Evolutionary conservation across 92 coral and sea anemone species (phyloP), one percentile per base, ranked within the genome.

Genomic region (Zoanthus gigantus): DNA sequence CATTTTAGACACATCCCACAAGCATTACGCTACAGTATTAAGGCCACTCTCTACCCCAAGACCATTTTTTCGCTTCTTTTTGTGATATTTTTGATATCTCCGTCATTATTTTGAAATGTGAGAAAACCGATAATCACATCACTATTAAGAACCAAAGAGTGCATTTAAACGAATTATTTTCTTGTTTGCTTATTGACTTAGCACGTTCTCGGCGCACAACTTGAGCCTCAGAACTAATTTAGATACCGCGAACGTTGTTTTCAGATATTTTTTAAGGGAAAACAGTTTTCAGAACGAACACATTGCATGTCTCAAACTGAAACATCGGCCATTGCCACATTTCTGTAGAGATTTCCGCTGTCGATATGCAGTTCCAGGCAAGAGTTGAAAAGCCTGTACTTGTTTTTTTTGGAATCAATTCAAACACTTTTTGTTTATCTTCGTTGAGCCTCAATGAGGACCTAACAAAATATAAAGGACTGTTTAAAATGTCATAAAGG

Each of bases 141-240:
- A 23, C 23, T 23, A 23, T 23, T 23, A 23, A 23, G 74, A 29
- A 5, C 32, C 46, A 9, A 10, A 23, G 14, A 71, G 74, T 71
- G 12, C 74, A 71, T 71, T 71, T 71, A 71, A 71, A 29, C 5
- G 45, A 30, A 71, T 71, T 71, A 71, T 29, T 71, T 71, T 71
- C 74, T 29, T 46, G 48, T 71, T 29, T 71, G 74, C 32, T 71
- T 31, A 71, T 71, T 71, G 74, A 46, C 11, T 46, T 71, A 71
- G 74, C 74, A 18, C 46, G 74, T 16, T 71, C 46, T 29, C 45
- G 32, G 74, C 74, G 74, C 74, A 16, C 30, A 71, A 71, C 32
- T 71, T 71, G 74, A 71, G 32, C 32, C 32, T 28, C 74, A 71
- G 46, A 71, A 71, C 48, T 69, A 28, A 69, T 69, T 12, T 69